These are phyloP conservation scores for Semaprochilodus insignis DNA, from an alignment of 2,797 vertebrate species.

Conservation along the genomic window DNA sequence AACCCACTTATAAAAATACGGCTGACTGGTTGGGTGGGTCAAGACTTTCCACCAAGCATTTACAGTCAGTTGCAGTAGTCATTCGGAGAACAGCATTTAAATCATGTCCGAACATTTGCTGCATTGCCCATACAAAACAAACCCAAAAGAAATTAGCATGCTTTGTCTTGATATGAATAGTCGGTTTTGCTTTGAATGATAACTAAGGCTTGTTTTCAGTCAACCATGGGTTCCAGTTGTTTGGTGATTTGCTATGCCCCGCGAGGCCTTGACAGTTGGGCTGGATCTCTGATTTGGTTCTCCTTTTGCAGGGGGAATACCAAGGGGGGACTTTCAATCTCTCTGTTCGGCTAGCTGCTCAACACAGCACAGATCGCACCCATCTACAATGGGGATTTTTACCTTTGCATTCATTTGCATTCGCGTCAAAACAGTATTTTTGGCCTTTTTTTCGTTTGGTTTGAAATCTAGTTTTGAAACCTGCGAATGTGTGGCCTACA, in stretches of 20 bases:
- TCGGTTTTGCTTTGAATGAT: slow-evolving; percentile 41
- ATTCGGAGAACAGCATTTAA: slow-evolving; percentile 14
- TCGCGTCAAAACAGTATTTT: slow-evolving; percentile 67
- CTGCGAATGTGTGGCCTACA: slow-evolving; percentile 29
- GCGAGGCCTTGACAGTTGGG: slow-evolving; percentile 46
- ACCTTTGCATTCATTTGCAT: slow-evolving; percentile 75
- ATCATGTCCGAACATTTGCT: background rate
- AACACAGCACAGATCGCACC: slow-evolving; percentile 53
- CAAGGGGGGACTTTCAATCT: slow-evolving; percentile 64
- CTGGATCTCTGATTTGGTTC: slow-evolving; percentile 63
- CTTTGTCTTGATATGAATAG: slow-evolving; percentile 10
- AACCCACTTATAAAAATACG: background rate
- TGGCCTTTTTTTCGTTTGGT: slow-evolving; percentile 47
- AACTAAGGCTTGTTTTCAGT: slow-evolving; percentile 36
- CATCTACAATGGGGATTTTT: slow-evolving; percentile 69
- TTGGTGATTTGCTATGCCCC: slow-evolving; percentile 23
- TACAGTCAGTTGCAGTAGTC: slow-evolving; percentile 5
- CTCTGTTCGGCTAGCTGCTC: slow-evolving; percentile 52
- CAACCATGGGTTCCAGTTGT: slow-evolving; percentile 14
- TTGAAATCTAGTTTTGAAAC: slow-evolving; percentile 55
- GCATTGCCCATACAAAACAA: slow-evolving; percentile 30
- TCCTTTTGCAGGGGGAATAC: slow-evolving; percentile 66
- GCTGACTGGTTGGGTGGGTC: background rate
- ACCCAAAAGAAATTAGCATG: background rate
- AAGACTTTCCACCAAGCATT: slow-evolving; percentile 10